Conservation (phyloP, 1,140 invertebrate species). For the Meloidogyne floridensis region DNA sequence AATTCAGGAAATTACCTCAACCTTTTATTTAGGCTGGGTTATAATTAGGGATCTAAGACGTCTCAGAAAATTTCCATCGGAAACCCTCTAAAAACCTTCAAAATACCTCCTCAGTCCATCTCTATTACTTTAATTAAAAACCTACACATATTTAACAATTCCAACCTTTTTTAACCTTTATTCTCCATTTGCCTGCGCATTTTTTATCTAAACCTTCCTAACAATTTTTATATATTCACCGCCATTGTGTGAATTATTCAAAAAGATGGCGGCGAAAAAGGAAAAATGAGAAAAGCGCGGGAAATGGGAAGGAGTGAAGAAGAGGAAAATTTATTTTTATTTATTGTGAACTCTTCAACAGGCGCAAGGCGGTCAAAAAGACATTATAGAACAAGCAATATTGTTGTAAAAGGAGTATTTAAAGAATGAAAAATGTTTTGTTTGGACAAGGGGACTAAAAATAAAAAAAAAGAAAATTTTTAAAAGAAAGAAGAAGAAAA, state of each 20-base stretch:
- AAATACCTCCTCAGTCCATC: too few species aligned
- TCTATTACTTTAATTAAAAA: too few species aligned
- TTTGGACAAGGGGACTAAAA: not conserved
- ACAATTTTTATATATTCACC: too few species aligned
- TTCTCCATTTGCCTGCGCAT: not conserved
- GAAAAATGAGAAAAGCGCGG: not conserved
- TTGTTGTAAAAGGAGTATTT: not conserved
- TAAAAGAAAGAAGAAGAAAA: not conserved
- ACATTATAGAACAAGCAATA: not conserved
- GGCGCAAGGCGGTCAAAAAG: conserved; percentile 1
- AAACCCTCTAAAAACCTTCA: too few species aligned
- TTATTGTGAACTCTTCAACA: not conserved
- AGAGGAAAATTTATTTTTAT: not conserved
- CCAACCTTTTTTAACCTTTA: not conserved
- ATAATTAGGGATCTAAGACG: too few species aligned
- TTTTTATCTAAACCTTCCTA: not conserved
- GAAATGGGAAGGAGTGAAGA: not conserved
- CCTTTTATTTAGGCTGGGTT: too few species aligned
- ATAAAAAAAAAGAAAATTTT: not conserved
- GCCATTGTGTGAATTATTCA: not conserved
- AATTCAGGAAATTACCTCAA: too few species aligned
- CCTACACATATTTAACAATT: not conserved
- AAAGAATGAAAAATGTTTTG: not conserved
- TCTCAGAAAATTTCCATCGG: too few species aligned
- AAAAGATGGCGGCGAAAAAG: not conserved